These are phyloP conservation scores for Brachyrhaphis roseni DNA, from an alignment of 2,797 vertebrate species.

Conservation along the genomic window DNA sequence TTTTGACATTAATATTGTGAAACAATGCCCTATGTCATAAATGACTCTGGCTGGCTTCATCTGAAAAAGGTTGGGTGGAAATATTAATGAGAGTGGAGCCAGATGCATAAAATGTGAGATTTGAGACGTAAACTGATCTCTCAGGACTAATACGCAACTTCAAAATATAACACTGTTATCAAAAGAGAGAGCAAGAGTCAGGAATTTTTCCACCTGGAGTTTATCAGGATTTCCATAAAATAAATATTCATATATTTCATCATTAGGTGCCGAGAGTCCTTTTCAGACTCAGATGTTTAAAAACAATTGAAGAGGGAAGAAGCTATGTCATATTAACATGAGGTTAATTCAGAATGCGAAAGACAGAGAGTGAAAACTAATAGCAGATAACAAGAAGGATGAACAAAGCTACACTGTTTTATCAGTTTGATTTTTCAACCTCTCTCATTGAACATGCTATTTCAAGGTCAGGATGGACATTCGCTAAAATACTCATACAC, in stretches of 20 bases:
- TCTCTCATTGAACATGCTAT: not conserved
- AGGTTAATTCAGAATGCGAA: not conserved
- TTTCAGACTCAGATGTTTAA: not conserved
- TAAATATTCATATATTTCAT: not conserved
- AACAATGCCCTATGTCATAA: not conserved
- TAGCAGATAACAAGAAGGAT: constrained; percentile 2
- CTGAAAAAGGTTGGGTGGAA: not conserved
- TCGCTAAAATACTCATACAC: not conserved
- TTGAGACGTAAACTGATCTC: not conserved
- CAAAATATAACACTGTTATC: not conserved
- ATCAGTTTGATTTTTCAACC: not conserved
- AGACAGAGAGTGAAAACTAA: not conserved
- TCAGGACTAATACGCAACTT: not conserved
- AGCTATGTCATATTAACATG: not conserved
- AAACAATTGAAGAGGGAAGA: not conserved
- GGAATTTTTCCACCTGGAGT: not conserved
- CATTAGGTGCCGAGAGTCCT: not conserved
- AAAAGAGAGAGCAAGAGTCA: not conserved
- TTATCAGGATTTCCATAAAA: not conserved
- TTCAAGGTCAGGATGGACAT: not conserved
- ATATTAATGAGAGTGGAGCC: not conserved
- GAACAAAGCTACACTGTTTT: not conserved
- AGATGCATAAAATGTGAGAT: not conserved
- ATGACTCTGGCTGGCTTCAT: not conserved
- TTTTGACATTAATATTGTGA: not conserved